Percentiles rank a stretch among this genome's conserved stretches.
These are phyloP conservation scores for Hirtodrosophila duncani DNA, from an alignment of 2,888 invertebrate genomes.

Conservation along the genomic window DNA sequence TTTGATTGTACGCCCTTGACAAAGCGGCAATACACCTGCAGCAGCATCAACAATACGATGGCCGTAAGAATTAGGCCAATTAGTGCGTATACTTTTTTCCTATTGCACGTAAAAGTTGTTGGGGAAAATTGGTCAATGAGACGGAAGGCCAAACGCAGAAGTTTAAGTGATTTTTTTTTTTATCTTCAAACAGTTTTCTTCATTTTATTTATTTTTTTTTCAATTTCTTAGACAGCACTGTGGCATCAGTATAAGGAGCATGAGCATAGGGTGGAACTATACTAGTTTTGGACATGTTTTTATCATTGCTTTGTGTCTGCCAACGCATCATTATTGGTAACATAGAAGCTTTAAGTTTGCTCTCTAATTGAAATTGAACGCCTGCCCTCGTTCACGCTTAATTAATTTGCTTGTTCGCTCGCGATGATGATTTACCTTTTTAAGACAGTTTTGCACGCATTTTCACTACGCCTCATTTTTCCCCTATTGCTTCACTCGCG, in stretches of 20 bases:
- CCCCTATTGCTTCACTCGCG: no score
- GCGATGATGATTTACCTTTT: constrained; percentile 54
- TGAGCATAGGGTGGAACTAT: constrained; percentile 34
- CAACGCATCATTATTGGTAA: constrained; percentile 38
- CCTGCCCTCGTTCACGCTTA: constrained; percentile 3
- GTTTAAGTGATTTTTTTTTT: constrained; percentile 59
- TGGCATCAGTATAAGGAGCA: constrained; percentile 2
- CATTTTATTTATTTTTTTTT: constrained; percentile 33
- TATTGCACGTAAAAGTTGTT: constrained; percentile 7
- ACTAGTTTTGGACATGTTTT: constrained; percentile 45
- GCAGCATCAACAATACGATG: constrained; percentile 1
- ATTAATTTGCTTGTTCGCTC: constrained; percentile 7
- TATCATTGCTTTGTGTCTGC: constrained; percentile 36
- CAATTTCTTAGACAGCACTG: constrained; percentile 24
- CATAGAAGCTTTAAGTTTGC: not conserved
- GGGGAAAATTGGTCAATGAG: constrained; percentile 1
- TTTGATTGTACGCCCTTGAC: not conserved
- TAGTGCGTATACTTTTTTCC: constrained; percentile 39
- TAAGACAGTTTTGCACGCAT: constrained; percentile 57
- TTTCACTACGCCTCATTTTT: constrained; percentile 68
- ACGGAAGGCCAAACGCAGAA: constrained; percentile 35
- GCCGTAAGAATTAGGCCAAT: constrained; percentile 58
- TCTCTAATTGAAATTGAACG: constrained; percentile 2
- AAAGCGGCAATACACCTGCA: not conserved
- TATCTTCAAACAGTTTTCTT: constrained; percentile 36